Percentiles rank a stretch among this genome's conserved stretches.
Conservation (phyloP, 1,140 invertebrate genomes). For the Idris sp. region DNA sequence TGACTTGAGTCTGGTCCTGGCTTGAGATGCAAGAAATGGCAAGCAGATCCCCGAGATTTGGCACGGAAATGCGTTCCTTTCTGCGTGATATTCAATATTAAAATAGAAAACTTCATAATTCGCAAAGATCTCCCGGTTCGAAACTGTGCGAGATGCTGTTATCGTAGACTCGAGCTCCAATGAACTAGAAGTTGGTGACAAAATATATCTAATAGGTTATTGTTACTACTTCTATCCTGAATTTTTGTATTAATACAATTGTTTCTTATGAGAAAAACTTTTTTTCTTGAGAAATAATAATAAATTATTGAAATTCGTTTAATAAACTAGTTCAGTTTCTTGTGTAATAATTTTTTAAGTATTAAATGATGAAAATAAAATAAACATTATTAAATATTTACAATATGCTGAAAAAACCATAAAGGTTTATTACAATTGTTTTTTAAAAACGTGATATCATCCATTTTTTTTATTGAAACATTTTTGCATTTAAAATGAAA, state of each 20-base stretch:
- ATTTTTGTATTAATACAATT: too few species aligned
- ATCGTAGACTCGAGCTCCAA: constrained; percentile 21
- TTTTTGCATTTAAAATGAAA: too few species aligned
- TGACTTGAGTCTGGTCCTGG: constrained; percentile 54
- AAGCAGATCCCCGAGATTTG: constrained; percentile 45
- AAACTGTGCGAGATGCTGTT: constrained; percentile 10
- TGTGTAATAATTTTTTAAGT: too few species aligned
- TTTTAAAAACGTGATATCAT: too few species aligned
- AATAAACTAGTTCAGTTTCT: too few species aligned
- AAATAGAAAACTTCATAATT: constrained; percentile 57
- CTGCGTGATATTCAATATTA: constrained; percentile 45
- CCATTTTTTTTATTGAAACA: too few species aligned
- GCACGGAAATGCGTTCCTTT: constrained; percentile 31
- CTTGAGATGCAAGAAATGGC: constrained; percentile 38
- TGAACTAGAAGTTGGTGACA: constrained; percentile 17
- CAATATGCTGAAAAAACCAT: too few species aligned
- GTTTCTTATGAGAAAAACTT: not conserved
- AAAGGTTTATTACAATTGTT: too few species aligned
- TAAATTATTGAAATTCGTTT: too few species aligned
- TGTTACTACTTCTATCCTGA: not conserved
- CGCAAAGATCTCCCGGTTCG: constrained; percentile 1
- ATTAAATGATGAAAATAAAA: too few species aligned
- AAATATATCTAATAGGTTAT: constrained; percentile 33
- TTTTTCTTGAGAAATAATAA: too few species aligned
- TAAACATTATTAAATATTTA: too few species aligned